Evolutionary conservation across 2,113 vertebrate species (phyloP).

Genomic region (Laticauda laticaudata): DNA sequence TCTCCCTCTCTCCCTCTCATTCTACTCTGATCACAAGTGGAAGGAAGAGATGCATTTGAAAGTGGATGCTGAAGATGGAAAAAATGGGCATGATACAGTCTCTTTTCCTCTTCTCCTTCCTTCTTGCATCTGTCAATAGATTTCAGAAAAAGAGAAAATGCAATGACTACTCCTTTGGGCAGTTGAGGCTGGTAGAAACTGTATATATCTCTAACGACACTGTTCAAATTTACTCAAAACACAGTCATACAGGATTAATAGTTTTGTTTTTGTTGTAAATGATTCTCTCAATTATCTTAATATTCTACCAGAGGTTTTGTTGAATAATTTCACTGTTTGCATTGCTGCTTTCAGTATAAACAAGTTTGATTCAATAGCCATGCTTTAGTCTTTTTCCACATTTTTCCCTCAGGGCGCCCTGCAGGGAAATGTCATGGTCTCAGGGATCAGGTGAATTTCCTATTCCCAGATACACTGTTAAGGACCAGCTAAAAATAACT

Average conservation of each 20-base stretch:
- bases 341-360: constrained; percentile 1
- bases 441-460: neutral
- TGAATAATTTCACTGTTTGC: neutral
- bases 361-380: constrained; percentile 19
- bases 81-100: neutral
- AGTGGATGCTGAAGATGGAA: neutral
- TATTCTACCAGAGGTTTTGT: neutral
- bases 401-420: constrained; percentile 1
- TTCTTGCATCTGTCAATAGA: neutral
- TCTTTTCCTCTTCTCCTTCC: neutral
- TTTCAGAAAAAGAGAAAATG: neutral
- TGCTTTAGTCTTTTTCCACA: constrained; percentile 2
- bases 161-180: neutral
- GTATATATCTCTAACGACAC: neutral
- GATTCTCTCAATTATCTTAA: neutral
- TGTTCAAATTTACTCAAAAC: neutral
- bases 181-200: neutral
- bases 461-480: neutral
- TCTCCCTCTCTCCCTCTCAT: too few relatives aligned
- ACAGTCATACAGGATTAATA: neutral
- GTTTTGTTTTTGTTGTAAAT: neutral
- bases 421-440: constrained; percentile 22
- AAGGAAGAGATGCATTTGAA: neutral
- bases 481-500: neutral
- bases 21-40: neutral